Evolutionary conservation across 2,113 vertebrate genomes (phyloP).

Genomic region (Sinocyclocheilus grahami): DNA sequence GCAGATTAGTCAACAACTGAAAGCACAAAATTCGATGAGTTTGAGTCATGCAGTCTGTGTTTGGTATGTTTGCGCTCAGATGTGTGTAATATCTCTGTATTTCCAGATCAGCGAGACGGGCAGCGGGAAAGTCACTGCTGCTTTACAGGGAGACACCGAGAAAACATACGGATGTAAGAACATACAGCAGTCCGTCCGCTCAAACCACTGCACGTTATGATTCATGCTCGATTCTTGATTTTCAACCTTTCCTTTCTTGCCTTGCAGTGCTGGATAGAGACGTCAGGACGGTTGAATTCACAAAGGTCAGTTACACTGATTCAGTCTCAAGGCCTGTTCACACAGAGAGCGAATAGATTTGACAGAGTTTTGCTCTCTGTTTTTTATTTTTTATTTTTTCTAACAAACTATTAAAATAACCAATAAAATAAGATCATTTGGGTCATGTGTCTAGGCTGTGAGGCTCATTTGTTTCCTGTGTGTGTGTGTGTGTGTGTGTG

Average conservation of each 20-base stretch:
- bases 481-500: too few species aligned
- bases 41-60: background rate
- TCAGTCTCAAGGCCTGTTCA: too few species aligned
- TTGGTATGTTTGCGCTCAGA: background rate
- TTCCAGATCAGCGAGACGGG: conserved; percentile 82
- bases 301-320: conserved; percentile 76
- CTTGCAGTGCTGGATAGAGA: conserved; percentile 80
- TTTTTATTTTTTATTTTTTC: too few species aligned
- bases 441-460: too few species aligned
- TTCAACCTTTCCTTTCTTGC: conserved; percentile 27
- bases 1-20: too few species aligned
- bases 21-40: background rate
- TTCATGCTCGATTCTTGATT: background rate
- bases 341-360: too few species aligned
- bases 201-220: too few species aligned
- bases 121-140: conserved; percentile 73
- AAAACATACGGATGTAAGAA: conserved; percentile 79
- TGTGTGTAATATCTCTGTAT: conserved; percentile 8
- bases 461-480: too few species aligned
- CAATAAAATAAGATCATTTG: too few species aligned
- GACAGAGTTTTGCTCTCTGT: too few species aligned
- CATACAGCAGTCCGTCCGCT: background rate
- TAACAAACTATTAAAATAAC: too few species aligned
- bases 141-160: conserved; percentile 72
- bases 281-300: conserved; percentile 88